Conservation (phyloP, 1,140 invertebrate species). For the Drosophila erecta region DNA sequence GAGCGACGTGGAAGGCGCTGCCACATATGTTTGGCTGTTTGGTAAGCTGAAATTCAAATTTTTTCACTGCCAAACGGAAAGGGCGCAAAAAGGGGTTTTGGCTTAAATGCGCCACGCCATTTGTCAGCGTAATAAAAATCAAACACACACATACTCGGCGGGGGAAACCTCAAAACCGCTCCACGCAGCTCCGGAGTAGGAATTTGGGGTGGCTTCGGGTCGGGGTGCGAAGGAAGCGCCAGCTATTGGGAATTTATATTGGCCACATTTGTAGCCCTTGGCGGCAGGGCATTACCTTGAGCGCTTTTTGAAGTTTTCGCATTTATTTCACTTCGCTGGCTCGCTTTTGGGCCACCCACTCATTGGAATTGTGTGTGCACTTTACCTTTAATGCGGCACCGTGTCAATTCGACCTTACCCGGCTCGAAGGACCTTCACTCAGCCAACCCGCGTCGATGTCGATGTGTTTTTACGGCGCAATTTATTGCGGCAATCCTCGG, state of each 20-base stretch:
- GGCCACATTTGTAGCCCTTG: constrained; percentile 75
- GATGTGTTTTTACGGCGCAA: constrained; percentile 76
- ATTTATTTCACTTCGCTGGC: constrained; percentile 73
- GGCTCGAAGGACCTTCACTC: constrained; percentile 7
- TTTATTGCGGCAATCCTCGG: constrained; percentile 6
- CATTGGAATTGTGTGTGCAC: constrained; percentile 81
- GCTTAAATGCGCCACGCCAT: constrained; percentile 81
- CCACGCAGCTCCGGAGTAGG: constrained; percentile 26
- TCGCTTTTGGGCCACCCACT: constrained; percentile 44
- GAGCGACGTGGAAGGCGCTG: constrained; percentile 26
- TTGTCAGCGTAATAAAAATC: constrained; percentile 84
- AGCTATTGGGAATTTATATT: constrained; percentile 79
- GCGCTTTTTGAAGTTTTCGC: constrained; percentile 79
- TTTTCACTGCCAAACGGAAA: constrained; percentile 56
- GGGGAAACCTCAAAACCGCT: constrained; percentile 45
- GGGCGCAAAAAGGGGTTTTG: constrained; percentile 64
- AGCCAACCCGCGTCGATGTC: constrained; percentile 49
- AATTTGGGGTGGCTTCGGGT: background rate
- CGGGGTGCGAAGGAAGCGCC: constrained; percentile 21
- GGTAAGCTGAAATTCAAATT: constrained; percentile 82
- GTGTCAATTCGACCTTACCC: constrained; percentile 61
- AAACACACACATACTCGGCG: constrained; percentile 65
- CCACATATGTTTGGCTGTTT: constrained; percentile 66
- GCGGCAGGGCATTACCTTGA: constrained; percentile 71
- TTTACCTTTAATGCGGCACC: constrained; percentile 69